Base-by-base conservation (phyloP, 2,888 invertebrate genomes). In the Harpalus rufipes region DNA sequence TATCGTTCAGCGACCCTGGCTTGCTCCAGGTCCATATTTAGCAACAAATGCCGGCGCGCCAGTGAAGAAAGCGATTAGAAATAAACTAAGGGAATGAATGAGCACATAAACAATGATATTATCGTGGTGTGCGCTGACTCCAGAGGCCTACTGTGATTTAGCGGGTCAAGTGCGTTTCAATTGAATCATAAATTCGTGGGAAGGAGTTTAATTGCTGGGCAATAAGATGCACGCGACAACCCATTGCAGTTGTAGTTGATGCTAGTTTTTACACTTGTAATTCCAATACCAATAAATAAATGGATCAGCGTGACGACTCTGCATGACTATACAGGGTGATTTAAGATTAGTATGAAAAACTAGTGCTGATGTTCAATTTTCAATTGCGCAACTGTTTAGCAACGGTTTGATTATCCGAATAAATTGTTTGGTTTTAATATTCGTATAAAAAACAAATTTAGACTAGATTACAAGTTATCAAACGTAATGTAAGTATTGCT, bases 101-200 rank as follows among this genome's bases (percentile, higher is more conserved):
- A 61, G 81, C 14, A 21, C 81, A 65, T 81, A 81, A 81, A 81
- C 81, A 65, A 32, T 81, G 81, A 81, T 81, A 65, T 65, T 81
- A 81, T 81, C 81, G 61, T 21, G 61, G 58, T 39, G 79, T 25
- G 58, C 78, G 14, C 8, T 78, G 78, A 78, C 56, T 78, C 25
- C 51, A 78, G 5, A 12, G 44, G 44, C 16, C 8, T 14, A 8
- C 61, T 41, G 41, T 51, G 61, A 61, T 63, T 61, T 61, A 61
- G 14, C 25, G 65, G 81, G 81, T 81, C 81, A 81, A 81, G 81
- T 81, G 81, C 51, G 18, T 63, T 81, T 81, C 81, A 61, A 81
- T 81, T 81, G 65, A 81, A 14, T 44, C 21, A 81, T 81, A 81
- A 81, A 81, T 61, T 44, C 41, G 44, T 51, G 25, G 59, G 16